Conservation (phyloP, 2,113 vertebrate genomes). For the Peromyscus californicus region DNA sequence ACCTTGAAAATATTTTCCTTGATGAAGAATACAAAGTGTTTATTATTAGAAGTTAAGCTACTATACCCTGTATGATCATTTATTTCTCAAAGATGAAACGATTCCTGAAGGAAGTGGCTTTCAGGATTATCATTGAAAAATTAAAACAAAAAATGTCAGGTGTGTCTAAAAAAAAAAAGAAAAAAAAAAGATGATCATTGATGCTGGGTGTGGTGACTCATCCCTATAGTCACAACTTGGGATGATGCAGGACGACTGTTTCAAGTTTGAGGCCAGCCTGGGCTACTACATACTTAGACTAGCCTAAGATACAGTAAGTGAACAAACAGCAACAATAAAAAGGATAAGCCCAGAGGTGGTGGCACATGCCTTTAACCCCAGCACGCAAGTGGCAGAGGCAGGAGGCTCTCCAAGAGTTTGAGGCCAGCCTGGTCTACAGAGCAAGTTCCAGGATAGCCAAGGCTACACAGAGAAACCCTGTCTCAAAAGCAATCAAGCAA, state of each 20-base stretch:
- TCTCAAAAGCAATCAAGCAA: not conserved
- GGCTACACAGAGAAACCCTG: not conserved
- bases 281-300: not conserved
- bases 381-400: not conserved
- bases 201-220: not conserved
- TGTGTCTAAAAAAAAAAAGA: not conserved
- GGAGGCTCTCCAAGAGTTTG: not conserved
- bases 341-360: not conserved
- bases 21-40: not conserved
- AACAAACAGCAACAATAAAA: not conserved
- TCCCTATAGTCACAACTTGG: not conserved
- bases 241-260: not conserved
- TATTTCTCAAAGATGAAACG: not conserved
- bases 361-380: not conserved
- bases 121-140: not conserved
- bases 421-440: not conserved
- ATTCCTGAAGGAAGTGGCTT: constrained; percentile 27
- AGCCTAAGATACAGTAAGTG: not conserved
- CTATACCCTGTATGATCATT: not conserved
- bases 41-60: constrained; percentile 1
- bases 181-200: not conserved
- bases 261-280: not conserved
- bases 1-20: constrained; percentile 25
- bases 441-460: not conserved
- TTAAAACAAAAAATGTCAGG: not conserved